Evolutionary conservation across 2,888 invertebrate genomes (phyloP).

Genomic region (Eupelmus urozonus): DNA sequence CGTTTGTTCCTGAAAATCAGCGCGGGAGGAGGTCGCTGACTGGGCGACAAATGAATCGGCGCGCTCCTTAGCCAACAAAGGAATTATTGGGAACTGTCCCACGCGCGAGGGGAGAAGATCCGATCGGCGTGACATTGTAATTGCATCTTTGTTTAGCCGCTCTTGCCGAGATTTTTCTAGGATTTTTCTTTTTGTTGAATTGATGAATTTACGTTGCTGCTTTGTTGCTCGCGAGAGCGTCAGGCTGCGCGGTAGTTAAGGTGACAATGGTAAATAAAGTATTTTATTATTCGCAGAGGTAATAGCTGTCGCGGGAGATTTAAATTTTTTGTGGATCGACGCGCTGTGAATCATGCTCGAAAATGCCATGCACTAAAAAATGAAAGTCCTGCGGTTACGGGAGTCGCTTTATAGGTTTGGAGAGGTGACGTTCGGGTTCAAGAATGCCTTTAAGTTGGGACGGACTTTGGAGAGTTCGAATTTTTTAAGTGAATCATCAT

Average conservation of each 20-base stretch:
- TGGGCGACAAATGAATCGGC: not conserved
- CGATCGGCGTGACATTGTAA: too few relatives aligned
- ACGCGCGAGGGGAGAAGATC: not conserved
- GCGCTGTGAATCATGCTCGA: not conserved
- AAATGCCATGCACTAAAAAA: not conserved
- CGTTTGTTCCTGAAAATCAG: too few relatives aligned
- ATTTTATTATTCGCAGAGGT: not conserved
- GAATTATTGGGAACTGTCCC: constrained; percentile 28
- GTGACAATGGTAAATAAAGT: too few relatives aligned
- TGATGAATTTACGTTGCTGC: too few relatives aligned
- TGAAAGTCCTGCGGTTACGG: constrained; percentile 50
- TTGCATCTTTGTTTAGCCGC: too few relatives aligned
- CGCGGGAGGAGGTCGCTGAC: too few relatives aligned
- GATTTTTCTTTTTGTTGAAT: too few relatives aligned
- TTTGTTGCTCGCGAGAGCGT: too few relatives aligned
- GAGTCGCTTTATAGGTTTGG: constrained; percentile 48
- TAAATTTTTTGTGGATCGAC: too few relatives aligned
- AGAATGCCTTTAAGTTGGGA: constrained; percentile 31
- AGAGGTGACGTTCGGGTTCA: constrained; percentile 44
- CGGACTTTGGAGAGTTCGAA: constrained; percentile 3
- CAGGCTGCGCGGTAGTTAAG: too few relatives aligned
- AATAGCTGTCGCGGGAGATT: too few relatives aligned
- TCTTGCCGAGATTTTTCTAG: too few relatives aligned
- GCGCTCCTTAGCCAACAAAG: not conserved
- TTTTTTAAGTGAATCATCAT: constrained; percentile 11